Evolutionary conservation across 2,888 invertebrate genomes (phyloP), one percentile per base, ranked within the genome.

Genomic region (Apodemia mormo): DNA sequence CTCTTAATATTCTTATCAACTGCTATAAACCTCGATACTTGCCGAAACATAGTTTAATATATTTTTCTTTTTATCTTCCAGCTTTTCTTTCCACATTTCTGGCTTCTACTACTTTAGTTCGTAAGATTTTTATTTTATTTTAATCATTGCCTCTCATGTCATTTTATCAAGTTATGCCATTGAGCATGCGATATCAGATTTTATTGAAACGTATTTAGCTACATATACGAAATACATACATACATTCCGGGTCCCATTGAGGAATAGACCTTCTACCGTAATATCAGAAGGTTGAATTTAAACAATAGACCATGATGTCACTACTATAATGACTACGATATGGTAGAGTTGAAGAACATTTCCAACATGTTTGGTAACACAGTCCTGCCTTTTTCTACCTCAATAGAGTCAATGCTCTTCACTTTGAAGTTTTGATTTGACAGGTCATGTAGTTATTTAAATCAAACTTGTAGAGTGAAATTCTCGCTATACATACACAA

Each of bases 81-180:
- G 92, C 89, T 82, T 93, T 93, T 93, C 91, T 94, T 82, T 92
- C 93, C 74, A 89, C 93, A 85, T 93, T 90, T 93, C 89, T 93
- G 93, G 90, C 94, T 83, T 92, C 92, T 78, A 87, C 92, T 83
- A 86, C 92, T 83, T 88, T 93, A 92, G 91, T 92, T 91, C 93
- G 93, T 93, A 93, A 92, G 93, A 91, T 76, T 73, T 71, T 54
- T 74, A 77, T 74, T 76, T 71, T 68, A 82, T 81, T 82, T 80
- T 79, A 81, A 82, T 83, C 74, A 75, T 76, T 74, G 81, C 80
- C 74, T 75, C 78, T 79, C 79, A 71, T 74, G 7, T 37, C 71
- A 77, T 75, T 72, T 70, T 77, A 78, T 77, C 76, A 72, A 77
- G 78, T 78, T 79, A 77, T 66, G 64, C 75, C 67, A 52, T 67